Base-by-base conservation (phyloP, 2,113 vertebrate genomes). In the Phylloscopus trochilus region DNA sequence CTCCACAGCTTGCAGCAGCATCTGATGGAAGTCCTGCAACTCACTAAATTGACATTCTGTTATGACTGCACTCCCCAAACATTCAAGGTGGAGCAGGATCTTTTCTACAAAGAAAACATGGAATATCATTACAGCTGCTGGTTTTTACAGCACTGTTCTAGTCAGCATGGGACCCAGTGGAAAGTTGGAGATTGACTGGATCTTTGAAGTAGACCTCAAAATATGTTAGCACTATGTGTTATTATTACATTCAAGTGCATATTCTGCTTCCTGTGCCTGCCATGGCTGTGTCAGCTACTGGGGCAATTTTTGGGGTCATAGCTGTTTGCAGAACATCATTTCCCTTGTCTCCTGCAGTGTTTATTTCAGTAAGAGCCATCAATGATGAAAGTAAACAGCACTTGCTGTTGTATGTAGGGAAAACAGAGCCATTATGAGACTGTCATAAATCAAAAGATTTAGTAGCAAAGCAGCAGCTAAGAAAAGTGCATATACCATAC, bases 391-490 rank as follows among this genome's bases (percentile, higher is more conserved):
- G 43, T 13, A 92, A 95, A 85, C 30, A 76, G 28, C 13, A 74
- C 68, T 91, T 91, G 62, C 43, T 44, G 2, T 3, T 94, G 78
- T 51, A 56, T 63, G 55, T 47, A 62, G 62, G 2, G 2, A 93
- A 87, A 82, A 3, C 31, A 69, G 37, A 79, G 22, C 74, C 62
- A 76, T 85, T 91, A 63, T 27, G 41, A 91, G 73, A 41, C 44
- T 69, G 19, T 63, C 70, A 83, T 66, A 87, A 95, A 91, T 76
- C 62, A 84, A 64, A 73, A 33, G 27, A 17, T 52, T 91, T 20
- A 59, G 49, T 2, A 69, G 46, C 63, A 85, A 76, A 85, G 33
- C 39, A 80, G 63, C 70, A 90, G 67, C 43, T 92, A 33, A 28
- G 46, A 68, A 30, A 79, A 51, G 63, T 3, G 5, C 37, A 49